phyloP scores from a whole-genome alignment of 2,113 vertebrate genomes.

The Phalacrocorax brasilianus region DNA sequence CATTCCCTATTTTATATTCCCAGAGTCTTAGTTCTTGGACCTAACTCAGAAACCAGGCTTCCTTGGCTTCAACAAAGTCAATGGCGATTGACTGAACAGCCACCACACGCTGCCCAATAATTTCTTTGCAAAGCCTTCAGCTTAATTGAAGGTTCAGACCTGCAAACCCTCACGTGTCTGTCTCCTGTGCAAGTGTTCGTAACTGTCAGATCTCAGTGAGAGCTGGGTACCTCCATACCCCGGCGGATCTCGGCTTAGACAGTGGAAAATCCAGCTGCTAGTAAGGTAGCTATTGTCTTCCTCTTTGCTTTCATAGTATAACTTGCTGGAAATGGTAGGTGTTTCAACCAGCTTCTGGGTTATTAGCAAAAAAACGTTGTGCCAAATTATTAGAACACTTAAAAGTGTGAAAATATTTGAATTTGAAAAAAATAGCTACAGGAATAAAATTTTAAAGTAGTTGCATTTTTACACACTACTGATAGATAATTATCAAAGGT shows the following conservation, averaged over 20 bases:
- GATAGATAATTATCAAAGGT: background rate
- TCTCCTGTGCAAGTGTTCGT: background rate
- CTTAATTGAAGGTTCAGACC: background rate
- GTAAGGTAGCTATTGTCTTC: background rate
- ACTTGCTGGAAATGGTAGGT: background rate
- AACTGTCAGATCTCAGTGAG: background rate
- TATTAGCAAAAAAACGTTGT: background rate
- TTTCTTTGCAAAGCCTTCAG: background rate
- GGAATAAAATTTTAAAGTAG: background rate
- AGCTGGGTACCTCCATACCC: background rate
- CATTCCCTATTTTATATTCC: background rate
- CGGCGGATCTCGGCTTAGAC: background rate
- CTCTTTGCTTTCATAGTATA: background rate
- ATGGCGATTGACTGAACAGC: background rate
- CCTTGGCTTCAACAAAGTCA: background rate
- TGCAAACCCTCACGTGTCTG: background rate
- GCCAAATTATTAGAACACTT: background rate
- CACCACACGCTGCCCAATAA: no score
- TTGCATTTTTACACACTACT: background rate
- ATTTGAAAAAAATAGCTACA: background rate
- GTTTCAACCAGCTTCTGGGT: background rate
- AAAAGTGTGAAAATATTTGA: background rate
- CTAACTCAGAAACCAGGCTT: background rate
- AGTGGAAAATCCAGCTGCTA: background rate
- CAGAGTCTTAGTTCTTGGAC: background rate